Percentiles rank a stretch among this genome's conserved stretches.
These are phyloP conservation scores for Desoria tigrina DNA, from an alignment of 2,888 invertebrate species.

Conservation along the genomic window DNA sequence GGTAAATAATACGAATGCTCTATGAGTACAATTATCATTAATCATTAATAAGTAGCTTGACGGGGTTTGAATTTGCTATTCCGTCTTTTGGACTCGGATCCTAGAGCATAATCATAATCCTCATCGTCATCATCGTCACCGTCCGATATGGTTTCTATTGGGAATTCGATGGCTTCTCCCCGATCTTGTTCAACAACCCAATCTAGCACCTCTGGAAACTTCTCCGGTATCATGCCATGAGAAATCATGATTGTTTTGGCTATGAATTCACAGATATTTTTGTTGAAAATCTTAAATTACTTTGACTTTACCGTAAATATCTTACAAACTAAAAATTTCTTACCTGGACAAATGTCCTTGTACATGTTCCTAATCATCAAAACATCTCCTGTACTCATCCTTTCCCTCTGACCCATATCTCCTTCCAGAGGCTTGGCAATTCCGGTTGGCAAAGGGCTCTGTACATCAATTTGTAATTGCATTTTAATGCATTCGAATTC, in stretches of 20 bases:
- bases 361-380: slow-evolving; percentile 49
- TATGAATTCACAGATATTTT: neutral
- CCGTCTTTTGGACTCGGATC: neutral
- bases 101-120: slow-evolving; percentile 27
- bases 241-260: slow-evolving; percentile 27
- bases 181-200: slow-evolving; percentile 33
- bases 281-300: neutral
- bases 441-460: slow-evolving; percentile 27
- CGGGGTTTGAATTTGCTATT: too few species aligned
- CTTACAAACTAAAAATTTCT: neutral
- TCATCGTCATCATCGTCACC: slow-evolving; percentile 43
- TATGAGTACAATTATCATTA: too few species aligned
- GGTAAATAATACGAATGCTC: too few species aligned
- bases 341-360: slow-evolving; percentile 42
- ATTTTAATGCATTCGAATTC: neutral
- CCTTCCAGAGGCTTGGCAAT: slow-evolving; percentile 43
- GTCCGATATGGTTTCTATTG: slow-evolving; percentile 29
- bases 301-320: neutral
- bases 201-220: slow-evolving; percentile 38
- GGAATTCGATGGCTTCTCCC: slow-evolving; percentile 32
- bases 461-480: too few species aligned
- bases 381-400: slow-evolving; percentile 45
- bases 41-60: too few species aligned
- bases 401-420: slow-evolving; percentile 46
- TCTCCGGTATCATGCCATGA: slow-evolving; percentile 26